Evolutionary conservation across 2,888 invertebrate genomes (phyloP).

Genomic region (Sylvicola cinctus): DNA sequence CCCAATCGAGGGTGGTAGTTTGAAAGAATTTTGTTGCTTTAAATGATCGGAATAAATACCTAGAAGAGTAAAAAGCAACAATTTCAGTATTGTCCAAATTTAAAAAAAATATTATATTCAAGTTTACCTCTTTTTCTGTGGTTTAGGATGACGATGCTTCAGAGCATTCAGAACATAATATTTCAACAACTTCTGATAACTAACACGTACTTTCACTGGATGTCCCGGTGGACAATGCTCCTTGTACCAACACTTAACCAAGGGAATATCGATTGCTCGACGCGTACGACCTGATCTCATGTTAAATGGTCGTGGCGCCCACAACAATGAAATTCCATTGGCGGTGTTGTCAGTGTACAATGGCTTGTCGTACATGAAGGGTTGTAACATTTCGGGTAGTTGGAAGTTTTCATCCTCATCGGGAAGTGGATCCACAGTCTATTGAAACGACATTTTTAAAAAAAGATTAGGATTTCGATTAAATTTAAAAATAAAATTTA

Average conservation of each 20-base stretch:
- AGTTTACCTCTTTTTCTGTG: conserved; percentile 90
- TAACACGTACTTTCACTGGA: conserved; percentile 97
- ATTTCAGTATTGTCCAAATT: conserved; percentile 2
- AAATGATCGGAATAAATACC: conserved; percentile 93
- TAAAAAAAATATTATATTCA: conserved; percentile 1
- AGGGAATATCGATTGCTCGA: conserved; percentile 88
- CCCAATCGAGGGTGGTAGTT: conserved; percentile 98
- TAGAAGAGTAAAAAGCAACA: conserved; percentile 19
- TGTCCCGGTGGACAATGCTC: conserved; percentile 88
- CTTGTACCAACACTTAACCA: conserved; percentile 95
- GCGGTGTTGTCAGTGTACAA: conserved; percentile 97
- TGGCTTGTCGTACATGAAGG: conserved; percentile 86
- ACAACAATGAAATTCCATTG: conserved; percentile 88
- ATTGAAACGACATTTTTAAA: conserved; percentile 7
- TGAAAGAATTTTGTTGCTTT: conserved; percentile 99
- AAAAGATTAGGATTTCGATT: conserved; percentile 2
- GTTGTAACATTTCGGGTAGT: conserved; percentile 73
- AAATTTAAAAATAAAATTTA: conserved; percentile 1
- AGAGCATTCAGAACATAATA: conserved; percentile 96
- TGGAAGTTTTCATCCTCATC: conserved; percentile 92
- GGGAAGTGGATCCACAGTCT: conserved; percentile 62
- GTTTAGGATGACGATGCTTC: conserved; percentile 93
- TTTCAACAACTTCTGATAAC: conserved; percentile 95
- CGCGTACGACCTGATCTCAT: conserved; percentile 85
- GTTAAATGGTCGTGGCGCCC: conserved; percentile 97